These are phyloP conservation scores for Polymixis lichenea DNA, from an alignment of 2,888 invertebrate genomes.

Conservation along the genomic window DNA sequence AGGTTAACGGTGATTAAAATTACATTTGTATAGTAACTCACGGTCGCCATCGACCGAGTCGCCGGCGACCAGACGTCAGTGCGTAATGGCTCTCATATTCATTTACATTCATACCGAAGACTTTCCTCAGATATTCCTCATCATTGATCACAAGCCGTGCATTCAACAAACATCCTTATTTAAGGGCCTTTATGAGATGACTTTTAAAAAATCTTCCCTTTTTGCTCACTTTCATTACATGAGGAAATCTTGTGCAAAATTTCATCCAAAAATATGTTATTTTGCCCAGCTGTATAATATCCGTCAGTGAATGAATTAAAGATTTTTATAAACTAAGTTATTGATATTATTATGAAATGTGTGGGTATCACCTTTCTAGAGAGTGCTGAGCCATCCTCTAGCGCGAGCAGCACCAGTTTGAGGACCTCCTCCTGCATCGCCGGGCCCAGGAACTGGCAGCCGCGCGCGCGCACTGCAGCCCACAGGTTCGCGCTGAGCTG, in stretches of 20 bases:
- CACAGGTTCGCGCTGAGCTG: slow-evolving; percentile 98
- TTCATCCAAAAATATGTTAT: not conserved
- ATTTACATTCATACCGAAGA: no score
- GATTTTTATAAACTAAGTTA: not conserved
- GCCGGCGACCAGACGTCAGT: no score
- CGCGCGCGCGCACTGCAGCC: slow-evolving; percentile 98
- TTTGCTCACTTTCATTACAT: not conserved
- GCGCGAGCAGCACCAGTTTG: slow-evolving; percentile 96
- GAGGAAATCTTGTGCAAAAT: not conserved
- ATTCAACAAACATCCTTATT: not conserved
- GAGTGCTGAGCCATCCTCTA: slow-evolving; percentile 98
- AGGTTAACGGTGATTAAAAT: no score
- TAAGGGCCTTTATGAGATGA: not conserved
- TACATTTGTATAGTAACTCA: no score
- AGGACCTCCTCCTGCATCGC: slow-evolving; percentile 99
- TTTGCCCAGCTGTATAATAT: not conserved
- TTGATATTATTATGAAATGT: slow-evolving; percentile 2
- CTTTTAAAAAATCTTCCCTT: not conserved
- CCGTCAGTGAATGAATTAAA: not conserved
- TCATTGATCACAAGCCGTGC: no score
- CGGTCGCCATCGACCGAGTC: no score
- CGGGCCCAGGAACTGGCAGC: slow-evolving; percentile 99
- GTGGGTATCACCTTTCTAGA: slow-evolving; percentile 93
- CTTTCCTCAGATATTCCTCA: no score
- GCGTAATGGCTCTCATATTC: no score